Conservation (phyloP, 2,888 invertebrate genomes). For the Galerucella pusilla region DNA sequence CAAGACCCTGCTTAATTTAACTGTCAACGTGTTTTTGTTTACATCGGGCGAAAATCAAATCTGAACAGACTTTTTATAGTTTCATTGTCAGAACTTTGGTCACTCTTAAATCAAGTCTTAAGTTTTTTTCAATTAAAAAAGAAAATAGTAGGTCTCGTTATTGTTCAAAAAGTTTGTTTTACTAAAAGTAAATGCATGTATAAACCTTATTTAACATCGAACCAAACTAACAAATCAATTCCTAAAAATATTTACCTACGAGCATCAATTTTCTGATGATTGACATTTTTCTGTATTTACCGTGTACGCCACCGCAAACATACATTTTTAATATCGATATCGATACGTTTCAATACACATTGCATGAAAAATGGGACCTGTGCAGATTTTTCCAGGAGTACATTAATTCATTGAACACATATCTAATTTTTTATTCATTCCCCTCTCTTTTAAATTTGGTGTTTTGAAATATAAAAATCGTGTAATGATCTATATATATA, state of each 20-base stretch:
- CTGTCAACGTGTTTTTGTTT: no score
- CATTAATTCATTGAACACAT: background rate
- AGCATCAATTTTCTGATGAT: background rate
- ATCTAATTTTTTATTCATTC: background rate
- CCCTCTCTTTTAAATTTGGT: background rate
- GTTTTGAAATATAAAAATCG: background rate
- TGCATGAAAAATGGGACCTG: background rate
- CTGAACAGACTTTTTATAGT: no score
- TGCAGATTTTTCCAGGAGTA: background rate
- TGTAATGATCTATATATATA: background rate
- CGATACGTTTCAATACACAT: background rate
- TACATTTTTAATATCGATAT: background rate
- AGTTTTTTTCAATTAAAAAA: no score
- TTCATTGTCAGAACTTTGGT: no score
- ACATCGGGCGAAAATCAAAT: no score
- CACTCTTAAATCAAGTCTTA: no score
- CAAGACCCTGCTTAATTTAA: no score
- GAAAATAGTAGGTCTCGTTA: no score
- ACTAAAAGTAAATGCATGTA: background rate
- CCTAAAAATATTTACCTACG: background rate
- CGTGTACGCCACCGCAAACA: background rate
- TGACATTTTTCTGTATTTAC: background rate
- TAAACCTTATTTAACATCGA: background rate
- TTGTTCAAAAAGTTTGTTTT: background rate
- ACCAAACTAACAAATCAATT: background rate